These are phyloP conservation scores for Heliconius congener DNA, from an alignment of 1,140 invertebrate genomes.

Conservation along the genomic window DNA sequence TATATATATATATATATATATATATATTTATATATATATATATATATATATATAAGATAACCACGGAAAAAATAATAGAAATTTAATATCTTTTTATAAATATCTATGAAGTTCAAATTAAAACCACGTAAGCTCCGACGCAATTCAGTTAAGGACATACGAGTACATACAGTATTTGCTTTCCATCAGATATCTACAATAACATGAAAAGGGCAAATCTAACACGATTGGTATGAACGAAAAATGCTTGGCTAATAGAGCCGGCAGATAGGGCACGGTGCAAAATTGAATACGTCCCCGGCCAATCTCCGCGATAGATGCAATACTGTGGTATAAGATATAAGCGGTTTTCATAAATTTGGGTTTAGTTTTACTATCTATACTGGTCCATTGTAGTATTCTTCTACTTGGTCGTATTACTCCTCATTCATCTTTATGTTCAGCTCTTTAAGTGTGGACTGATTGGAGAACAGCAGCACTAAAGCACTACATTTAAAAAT, in stretches of 20 bases:
- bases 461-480: too few relatives aligned
- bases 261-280: conserved; percentile 58
- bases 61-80: too few relatives aligned
- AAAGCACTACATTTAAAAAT: too few relatives aligned
- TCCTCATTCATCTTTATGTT: too few relatives aligned
- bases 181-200: conserved; percentile 15
- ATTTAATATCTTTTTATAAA: neutral
- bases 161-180: conserved; percentile 1
- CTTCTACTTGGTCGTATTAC: too few relatives aligned
- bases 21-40: too few relatives aligned
- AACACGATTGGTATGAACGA: conserved; percentile 27
- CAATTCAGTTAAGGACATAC: conserved; percentile 8
- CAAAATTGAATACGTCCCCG: conserved; percentile 72
- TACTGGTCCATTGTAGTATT: too few relatives aligned
- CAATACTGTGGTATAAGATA: conserved; percentile 38
- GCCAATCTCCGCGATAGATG: conserved; percentile 68
- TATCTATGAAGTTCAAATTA: neutral
- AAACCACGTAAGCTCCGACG: neutral
- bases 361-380: too few relatives aligned
- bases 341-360: neutral
- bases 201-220: conserved; percentile 11
- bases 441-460: too few relatives aligned
- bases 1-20: too few relatives aligned
- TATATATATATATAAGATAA: too few relatives aligned
- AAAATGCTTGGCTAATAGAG: conserved; percentile 69